These are phyloP conservation scores for Nibea albiflora DNA, from an alignment of 2,113 vertebrate genomes.

Conservation along the genomic window DNA sequence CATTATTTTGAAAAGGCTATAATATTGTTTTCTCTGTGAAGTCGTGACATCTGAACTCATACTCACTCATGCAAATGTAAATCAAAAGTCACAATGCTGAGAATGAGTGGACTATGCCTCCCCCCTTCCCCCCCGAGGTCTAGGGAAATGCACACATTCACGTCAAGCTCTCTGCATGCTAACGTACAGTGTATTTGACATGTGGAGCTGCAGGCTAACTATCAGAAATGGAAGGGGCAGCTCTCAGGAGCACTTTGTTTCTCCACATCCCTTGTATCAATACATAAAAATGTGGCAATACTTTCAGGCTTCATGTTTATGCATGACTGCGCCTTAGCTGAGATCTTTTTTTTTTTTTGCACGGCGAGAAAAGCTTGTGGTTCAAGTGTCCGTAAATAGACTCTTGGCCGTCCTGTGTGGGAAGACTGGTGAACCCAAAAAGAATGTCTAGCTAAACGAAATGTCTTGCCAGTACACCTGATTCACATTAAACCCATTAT, in stretches of 20 bases:
- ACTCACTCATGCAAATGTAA: slow-evolving; percentile 56
- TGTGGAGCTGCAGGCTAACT: slow-evolving; percentile 68
- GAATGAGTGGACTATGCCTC: slow-evolving; percentile 42
- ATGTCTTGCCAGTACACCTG: slow-evolving; percentile 74
- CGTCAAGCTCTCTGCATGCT: slow-evolving; percentile 40
- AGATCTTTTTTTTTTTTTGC: slow-evolving; percentile 55
- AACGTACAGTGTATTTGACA: slow-evolving; percentile 64
- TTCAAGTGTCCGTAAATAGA: slow-evolving; percentile 70
- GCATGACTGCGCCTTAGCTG: slow-evolving; percentile 72
- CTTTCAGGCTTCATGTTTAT: slow-evolving; percentile 75
- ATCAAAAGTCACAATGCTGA: slow-evolving; percentile 47
- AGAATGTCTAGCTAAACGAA: slow-evolving; percentile 64
- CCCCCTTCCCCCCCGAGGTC: slow-evolving; percentile 40
- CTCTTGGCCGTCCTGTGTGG: slow-evolving; percentile 53
- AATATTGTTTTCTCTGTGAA: slow-evolving; percentile 45
- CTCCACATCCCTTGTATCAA: slow-evolving; percentile 61
- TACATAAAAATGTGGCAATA: slow-evolving; percentile 71
- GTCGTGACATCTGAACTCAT: slow-evolving; percentile 51
- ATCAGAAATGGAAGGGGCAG: slow-evolving; percentile 61
- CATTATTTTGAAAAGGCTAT: slow-evolving; percentile 51
- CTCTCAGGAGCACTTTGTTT: slow-evolving; percentile 69
- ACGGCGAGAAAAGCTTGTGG: slow-evolving; percentile 66
- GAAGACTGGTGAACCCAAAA: slow-evolving; percentile 66
- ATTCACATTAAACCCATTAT: slow-evolving; percentile 82
- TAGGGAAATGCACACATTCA: slow-evolving; percentile 51